Evolutionary conservation across 2,113 vertebrate species (phyloP).

Genomic region (Anoura caudifer): DNA sequence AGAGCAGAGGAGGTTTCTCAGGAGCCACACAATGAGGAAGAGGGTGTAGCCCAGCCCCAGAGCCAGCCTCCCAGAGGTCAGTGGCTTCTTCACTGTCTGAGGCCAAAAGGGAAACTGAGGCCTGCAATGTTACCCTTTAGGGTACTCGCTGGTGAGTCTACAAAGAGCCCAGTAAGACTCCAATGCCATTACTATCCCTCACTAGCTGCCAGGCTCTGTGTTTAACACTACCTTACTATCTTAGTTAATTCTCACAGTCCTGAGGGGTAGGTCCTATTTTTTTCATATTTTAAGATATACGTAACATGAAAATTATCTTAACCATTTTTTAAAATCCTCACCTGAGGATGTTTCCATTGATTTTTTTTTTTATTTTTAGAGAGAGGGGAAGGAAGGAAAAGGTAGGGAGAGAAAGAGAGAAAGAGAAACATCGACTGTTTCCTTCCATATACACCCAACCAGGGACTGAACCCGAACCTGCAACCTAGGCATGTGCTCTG

Average conservation of each 20-base stretch:
- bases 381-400: too few species aligned
- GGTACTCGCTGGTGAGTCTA: not conserved
- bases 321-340: too few species aligned
- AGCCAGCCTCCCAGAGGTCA: not conserved
- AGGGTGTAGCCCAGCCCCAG: not conserved
- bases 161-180: not conserved
- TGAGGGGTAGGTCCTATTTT: not conserved
- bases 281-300: not conserved
- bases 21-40: not conserved
- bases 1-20: slow-evolving; percentile 16
- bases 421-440: too few species aligned
- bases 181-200: not conserved
- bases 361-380: too few species aligned
- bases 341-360: too few species aligned
- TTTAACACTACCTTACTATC: not conserved
- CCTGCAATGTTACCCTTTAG: not conserved
- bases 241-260: not conserved
- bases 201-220: not conserved
- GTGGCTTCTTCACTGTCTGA: not conserved
- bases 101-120: not conserved
- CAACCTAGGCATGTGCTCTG: too few species aligned
- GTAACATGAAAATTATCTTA: not conserved
- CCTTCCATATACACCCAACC: too few species aligned
- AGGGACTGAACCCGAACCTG: too few species aligned
- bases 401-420: too few species aligned